Evolutionary conservation across 2,888 invertebrate species (phyloP).

Genomic region (Cataglyphis livida): DNA sequence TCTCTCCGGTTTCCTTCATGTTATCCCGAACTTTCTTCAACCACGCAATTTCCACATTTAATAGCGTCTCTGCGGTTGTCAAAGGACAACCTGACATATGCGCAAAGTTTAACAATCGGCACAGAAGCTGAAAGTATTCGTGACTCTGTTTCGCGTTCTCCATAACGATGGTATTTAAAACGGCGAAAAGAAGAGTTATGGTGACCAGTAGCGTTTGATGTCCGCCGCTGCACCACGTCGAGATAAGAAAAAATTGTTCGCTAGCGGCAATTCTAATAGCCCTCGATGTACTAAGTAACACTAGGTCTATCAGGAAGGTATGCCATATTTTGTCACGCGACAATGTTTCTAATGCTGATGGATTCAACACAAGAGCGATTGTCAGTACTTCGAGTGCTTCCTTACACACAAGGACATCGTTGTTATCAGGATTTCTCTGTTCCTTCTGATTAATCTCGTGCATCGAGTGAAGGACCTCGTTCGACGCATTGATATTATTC

Average conservation of each 20-base stretch:
- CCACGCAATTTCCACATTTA: constrained; percentile 93
- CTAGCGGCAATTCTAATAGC: constrained; percentile 92
- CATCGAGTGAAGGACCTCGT: constrained; percentile 89
- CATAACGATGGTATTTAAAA: constrained; percentile 88
- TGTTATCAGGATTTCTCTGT: constrained; percentile 88
- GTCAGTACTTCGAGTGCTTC: constrained; percentile 97
- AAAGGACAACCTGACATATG: constrained; percentile 90
- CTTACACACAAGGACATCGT: constrained; percentile 92
- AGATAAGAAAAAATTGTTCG: constrained; percentile 94
- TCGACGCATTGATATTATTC: constrained; percentile 87
- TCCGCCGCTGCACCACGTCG: constrained; percentile 91
- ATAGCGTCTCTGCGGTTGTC: constrained; percentile 90
- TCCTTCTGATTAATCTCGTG: constrained; percentile 88
- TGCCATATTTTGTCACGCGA: constrained; percentile 95
- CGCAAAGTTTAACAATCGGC: constrained; percentile 90
- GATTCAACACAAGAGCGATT: constrained; percentile 95
- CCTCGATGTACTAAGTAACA: constrained; percentile 93
- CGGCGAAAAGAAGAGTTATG: constrained; percentile 89
- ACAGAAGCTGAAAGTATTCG: constrained; percentile 92
- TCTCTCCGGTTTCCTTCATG: constrained; percentile 87
- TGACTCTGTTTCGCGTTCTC: constrained; percentile 91
- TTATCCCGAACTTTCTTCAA: constrained; percentile 87
- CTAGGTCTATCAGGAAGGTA: constrained; percentile 94
- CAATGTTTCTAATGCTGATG: constrained; percentile 93
- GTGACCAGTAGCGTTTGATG: constrained; percentile 89